These are phyloP conservation scores for Serinus canaria DNA, from an alignment of 2,113 vertebrate species.

Conservation along the genomic window DNA sequence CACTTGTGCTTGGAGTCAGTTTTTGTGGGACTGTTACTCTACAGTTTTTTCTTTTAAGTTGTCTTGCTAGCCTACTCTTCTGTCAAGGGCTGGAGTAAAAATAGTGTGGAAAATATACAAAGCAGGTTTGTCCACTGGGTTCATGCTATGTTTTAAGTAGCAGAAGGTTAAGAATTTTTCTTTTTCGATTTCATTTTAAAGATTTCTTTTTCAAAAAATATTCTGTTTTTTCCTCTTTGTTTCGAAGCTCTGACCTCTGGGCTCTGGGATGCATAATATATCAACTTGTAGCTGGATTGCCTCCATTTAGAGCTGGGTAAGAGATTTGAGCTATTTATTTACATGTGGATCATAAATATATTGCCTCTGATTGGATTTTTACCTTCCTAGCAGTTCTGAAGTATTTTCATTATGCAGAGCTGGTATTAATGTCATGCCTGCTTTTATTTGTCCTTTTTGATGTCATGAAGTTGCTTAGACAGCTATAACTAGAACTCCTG, in stretches of 20 bases:
- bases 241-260: slow-evolving; percentile 92
- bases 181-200: neutral
- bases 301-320: slow-evolving; percentile 98
- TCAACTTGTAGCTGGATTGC: slow-evolving; percentile 96
- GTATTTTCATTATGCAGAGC: neutral
- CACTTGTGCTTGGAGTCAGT: neutral
- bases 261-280: slow-evolving; percentile 98
- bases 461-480: neutral
- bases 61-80: neutral
- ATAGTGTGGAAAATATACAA: neutral
- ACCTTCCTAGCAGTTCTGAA: neutral
- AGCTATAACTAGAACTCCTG: neutral
- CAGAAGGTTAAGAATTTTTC: neutral
- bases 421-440: neutral
- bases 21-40: neutral
- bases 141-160: neutral
- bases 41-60: neutral
- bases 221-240: neutral
- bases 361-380: neutral
- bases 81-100: neutral
- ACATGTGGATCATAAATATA: neutral
- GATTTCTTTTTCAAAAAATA: neutral
- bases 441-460: neutral
- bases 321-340: slow-evolving; percentile 22
- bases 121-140: neutral